Percentiles rank a stretch among this genome's conserved stretches.
These are phyloP conservation scores for Centroberyx gerrardi DNA, from an alignment of 2,797 vertebrate species.

Conservation along the genomic window DNA sequence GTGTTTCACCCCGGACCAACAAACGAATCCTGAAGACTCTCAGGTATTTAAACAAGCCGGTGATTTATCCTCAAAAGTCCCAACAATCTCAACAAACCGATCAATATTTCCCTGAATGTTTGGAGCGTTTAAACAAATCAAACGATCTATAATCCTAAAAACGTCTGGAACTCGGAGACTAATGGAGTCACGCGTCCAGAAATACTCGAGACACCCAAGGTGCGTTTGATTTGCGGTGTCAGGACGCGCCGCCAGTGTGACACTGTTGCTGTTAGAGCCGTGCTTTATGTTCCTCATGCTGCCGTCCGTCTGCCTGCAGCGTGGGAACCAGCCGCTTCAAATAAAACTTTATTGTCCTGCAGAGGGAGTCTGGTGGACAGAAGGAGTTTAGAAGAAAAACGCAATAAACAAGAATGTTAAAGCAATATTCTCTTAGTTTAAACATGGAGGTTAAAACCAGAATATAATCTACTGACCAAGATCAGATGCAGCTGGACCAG, in stretches of 20 bases:
- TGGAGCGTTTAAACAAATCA: constrained; percentile 33
- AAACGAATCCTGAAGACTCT: constrained; percentile 1
- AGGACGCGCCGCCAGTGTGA: constrained; percentile 22
- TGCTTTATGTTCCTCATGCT: constrained; percentile 47
- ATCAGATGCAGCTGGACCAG: too few species aligned
- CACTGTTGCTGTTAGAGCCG: constrained; percentile 55
- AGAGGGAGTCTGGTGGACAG: constrained; percentile 1
- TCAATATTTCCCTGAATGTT: constrained; percentile 29
- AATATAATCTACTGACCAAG: too few species aligned
- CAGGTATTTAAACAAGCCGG: constrained; percentile 23
- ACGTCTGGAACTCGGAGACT: rapidly evolving
- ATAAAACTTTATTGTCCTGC: neutral
- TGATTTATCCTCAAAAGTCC: constrained; percentile 47
- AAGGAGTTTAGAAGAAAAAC: too few species aligned
- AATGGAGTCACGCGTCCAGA: neutral
- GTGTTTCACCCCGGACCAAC: too few species aligned
- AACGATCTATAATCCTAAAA: neutral
- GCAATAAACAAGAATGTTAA: too few species aligned
- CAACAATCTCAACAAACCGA: constrained; percentile 19
- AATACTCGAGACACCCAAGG: constrained; percentile 11
- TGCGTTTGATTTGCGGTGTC: constrained; percentile 52
- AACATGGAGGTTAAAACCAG: too few species aligned
- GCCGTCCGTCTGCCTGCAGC: neutral
- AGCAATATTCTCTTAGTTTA: too few species aligned
- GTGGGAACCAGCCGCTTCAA: neutral